Evolutionary conservation across 2,797 vertebrate species (phyloP).

Genomic region (Mionectes olivaceus): DNA sequence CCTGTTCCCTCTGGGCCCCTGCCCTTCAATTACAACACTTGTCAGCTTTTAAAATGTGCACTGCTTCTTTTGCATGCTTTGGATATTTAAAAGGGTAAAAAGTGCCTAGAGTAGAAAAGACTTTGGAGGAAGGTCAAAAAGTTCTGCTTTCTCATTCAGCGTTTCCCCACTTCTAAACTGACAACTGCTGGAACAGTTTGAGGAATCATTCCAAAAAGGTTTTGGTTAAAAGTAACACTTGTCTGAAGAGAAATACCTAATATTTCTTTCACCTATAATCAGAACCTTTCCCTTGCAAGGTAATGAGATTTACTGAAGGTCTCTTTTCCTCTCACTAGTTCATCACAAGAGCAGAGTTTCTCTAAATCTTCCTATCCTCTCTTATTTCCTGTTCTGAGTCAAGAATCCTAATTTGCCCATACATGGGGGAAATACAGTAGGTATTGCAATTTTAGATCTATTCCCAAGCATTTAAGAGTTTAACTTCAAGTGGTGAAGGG

Average conservation of each 20-base stretch:
- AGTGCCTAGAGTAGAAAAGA: conserved; percentile 13
- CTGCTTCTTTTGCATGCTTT: conserved; percentile 29
- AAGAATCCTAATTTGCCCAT: neutral
- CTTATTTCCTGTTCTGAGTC: neutral
- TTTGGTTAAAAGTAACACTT: neutral
- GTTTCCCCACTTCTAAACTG: neutral
- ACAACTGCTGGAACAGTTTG: neutral
- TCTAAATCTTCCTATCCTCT: neutral
- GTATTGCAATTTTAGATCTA: neutral
- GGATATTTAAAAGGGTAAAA: conserved; percentile 48
- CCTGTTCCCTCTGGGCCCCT: conserved; percentile 23
- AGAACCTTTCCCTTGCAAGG: neutral
- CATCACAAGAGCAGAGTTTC: neutral
- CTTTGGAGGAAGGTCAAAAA: conserved; percentile 32
- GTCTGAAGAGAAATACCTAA: neutral
- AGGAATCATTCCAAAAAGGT: neutral
- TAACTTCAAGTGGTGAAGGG: neutral
- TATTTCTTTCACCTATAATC: neutral
- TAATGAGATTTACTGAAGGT: neutral
- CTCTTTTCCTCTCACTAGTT: neutral
- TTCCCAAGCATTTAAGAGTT: neutral
- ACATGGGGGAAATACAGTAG: neutral
- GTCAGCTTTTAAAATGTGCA: conserved; percentile 51
- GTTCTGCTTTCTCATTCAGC: neutral
- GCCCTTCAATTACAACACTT: conserved; percentile 45